phyloP scores from a whole-genome alignment of 2,888 invertebrate genomes.

The Tolmerus cingulatus region DNA sequence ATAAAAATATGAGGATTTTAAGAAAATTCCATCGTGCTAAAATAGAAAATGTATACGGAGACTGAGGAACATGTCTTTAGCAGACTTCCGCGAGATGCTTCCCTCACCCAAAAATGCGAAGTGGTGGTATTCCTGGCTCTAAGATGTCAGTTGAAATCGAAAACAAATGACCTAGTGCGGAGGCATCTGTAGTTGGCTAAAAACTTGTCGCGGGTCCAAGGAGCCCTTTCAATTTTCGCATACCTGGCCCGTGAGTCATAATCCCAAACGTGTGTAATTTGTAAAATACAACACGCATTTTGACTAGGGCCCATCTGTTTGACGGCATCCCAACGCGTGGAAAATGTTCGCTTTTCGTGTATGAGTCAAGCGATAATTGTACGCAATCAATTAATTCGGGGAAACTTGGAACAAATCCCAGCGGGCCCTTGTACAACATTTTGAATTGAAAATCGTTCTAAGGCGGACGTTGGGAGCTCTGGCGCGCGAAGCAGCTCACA shows the following conservation, averaged over 20 bases:
- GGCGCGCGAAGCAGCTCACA: neutral
- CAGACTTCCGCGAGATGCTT: neutral
- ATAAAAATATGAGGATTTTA: neutral
- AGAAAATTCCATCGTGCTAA: neutral
- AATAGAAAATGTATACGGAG: neutral
- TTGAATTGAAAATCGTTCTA: neutral
- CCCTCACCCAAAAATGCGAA: neutral
- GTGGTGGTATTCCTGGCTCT: neutral
- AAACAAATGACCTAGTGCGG: neutral
- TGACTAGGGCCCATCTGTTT: neutral
- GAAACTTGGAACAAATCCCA: constrained; percentile 4
- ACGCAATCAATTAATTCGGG: constrained; percentile 6
- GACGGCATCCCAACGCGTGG: neutral
- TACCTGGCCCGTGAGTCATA: neutral
- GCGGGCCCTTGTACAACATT: neutral
- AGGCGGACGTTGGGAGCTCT: neutral
- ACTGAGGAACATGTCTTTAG: neutral
- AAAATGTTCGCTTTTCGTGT: constrained; percentile 17
- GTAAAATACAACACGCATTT: neutral
- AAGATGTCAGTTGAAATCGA: neutral
- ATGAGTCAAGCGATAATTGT: constrained; percentile 30
- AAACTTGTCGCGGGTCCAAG: neutral
- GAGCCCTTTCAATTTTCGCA: neutral
- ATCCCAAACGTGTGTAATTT: neutral
- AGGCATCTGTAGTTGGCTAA: neutral